Percentiles rank a stretch among this genome's conserved stretches.
Evolutionary conservation across 2,888 invertebrate species (phyloP).

Genomic region (Tinea pellionella): DNA sequence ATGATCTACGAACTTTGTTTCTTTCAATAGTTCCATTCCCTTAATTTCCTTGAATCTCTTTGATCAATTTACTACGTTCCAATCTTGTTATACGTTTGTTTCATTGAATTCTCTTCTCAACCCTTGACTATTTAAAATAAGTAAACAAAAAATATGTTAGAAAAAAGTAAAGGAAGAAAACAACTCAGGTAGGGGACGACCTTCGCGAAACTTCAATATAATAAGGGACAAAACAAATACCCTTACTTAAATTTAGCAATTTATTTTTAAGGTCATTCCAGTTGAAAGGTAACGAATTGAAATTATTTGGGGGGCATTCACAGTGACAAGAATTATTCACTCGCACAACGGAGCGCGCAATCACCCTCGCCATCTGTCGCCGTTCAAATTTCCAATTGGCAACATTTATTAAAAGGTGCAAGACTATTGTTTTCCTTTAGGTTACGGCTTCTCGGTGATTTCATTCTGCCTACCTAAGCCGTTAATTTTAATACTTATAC

Average conservation of each 20-base stretch:
- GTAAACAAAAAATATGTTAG: not conserved
- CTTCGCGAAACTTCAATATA: not conserved
- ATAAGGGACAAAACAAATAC: not conserved
- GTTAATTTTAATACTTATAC: not conserved
- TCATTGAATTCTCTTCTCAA: too few relatives aligned
- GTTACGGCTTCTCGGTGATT: not conserved
- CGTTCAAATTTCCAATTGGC: constrained; percentile 40
- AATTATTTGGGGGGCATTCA: constrained; percentile 23
- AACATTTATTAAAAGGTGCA: constrained; percentile 43
- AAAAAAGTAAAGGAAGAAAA: not conserved
- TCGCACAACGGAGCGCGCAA: constrained; percentile 28
- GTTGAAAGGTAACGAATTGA: constrained; percentile 10
- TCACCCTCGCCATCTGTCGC: constrained; percentile 41
- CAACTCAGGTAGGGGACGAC: not conserved
- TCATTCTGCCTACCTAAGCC: not conserved
- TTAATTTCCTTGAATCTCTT: too few relatives aligned
- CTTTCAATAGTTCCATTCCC: too few relatives aligned
- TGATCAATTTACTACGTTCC: too few relatives aligned
- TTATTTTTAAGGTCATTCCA: constrained; percentile 9
- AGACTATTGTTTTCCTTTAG: constrained; percentile 29
- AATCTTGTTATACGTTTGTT: too few relatives aligned
- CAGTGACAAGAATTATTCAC: constrained; percentile 46
- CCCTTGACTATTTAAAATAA: too few relatives aligned
- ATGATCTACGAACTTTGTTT: too few relatives aligned
- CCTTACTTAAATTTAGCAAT: not conserved